phyloP scores from a whole-genome alignment of 1,140 invertebrate species.

The Hypothenemus hampei region DNA sequence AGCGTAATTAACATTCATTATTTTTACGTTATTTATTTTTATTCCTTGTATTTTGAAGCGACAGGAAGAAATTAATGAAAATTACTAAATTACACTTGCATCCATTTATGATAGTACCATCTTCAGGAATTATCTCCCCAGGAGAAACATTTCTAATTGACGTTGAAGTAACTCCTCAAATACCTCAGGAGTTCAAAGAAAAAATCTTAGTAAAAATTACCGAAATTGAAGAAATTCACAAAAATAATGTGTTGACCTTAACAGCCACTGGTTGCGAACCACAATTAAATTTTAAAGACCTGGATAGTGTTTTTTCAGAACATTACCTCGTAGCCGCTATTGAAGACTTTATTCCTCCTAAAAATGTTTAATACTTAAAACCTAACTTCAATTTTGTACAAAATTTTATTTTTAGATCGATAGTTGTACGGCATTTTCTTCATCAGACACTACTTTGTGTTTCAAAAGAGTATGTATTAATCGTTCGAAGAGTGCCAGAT shows the following conservation, averaged over 20 bases:
- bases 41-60: too few species aligned
- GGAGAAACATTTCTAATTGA: constrained; percentile 26
- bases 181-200: constrained; percentile 28
- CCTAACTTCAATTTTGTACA: neutral
- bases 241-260: constrained; percentile 29
- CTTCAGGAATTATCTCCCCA: constrained; percentile 32
- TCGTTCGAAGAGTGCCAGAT: constrained; percentile 12
- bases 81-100: constrained; percentile 30
- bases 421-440: constrained; percentile 19
- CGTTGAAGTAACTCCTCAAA: constrained; percentile 28
- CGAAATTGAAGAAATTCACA: constrained; percentile 28
- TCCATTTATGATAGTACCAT: constrained; percentile 33
- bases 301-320: constrained; percentile 34
- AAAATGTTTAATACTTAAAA: constrained; percentile 25
- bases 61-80: constrained; percentile 24
- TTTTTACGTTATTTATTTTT: too few species aligned
- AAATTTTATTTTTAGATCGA: constrained; percentile 26
- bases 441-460: constrained; percentile 24
- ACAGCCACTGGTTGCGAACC: constrained; percentile 30
- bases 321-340: constrained; percentile 32
- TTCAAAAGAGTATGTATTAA: constrained; percentile 35
- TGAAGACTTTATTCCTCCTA: constrained; percentile 27
- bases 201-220: constrained; percentile 31
- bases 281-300: constrained; percentile 33
- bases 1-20: neutral